phyloP scores from a whole-genome alignment of 1,140 invertebrate species.

The Cyphomyrmex costatus region DNA sequence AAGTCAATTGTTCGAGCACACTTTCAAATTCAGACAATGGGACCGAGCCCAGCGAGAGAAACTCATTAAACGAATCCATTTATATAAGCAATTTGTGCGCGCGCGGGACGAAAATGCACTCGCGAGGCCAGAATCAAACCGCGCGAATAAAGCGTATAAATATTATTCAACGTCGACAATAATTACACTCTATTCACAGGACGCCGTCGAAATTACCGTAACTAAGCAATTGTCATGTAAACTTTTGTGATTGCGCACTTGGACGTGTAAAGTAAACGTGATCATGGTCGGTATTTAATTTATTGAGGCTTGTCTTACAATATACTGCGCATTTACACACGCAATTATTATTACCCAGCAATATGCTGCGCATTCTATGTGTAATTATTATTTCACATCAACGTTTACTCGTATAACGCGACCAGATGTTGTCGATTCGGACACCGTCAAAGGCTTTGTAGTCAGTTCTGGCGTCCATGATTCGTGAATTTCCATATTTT shows the following conservation, averaged over 20 bases:
- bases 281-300: slow-evolving; percentile 19
- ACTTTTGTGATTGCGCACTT: slow-evolving; percentile 52
- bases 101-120: slow-evolving; percentile 8
- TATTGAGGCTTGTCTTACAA: slow-evolving; percentile 35
- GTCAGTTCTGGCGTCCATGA: background rate
- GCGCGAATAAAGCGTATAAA: slow-evolving; percentile 50
- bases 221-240: slow-evolving; percentile 59
- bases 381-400: slow-evolving; percentile 25
- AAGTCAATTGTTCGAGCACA: slow-evolving; percentile 30
- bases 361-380: background rate
- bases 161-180: slow-evolving; percentile 55
- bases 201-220: slow-evolving; percentile 41
- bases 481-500: slow-evolving; percentile 45
- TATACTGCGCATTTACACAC: background rate
- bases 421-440: background rate
- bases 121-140: slow-evolving; percentile 27
- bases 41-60: background rate
- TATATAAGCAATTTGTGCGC: slow-evolving; percentile 54
- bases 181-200: slow-evolving; percentile 51
- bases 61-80: slow-evolving; percentile 50
- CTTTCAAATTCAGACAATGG: slow-evolving; percentile 38
- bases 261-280: slow-evolving; percentile 9
- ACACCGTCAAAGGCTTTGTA: background rate
- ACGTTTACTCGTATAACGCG: background rate
- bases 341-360: slow-evolving; percentile 12